Evolutionary conservation across 2,113 vertebrate species (phyloP).

Genomic region (Platichthys flesus): DNA sequence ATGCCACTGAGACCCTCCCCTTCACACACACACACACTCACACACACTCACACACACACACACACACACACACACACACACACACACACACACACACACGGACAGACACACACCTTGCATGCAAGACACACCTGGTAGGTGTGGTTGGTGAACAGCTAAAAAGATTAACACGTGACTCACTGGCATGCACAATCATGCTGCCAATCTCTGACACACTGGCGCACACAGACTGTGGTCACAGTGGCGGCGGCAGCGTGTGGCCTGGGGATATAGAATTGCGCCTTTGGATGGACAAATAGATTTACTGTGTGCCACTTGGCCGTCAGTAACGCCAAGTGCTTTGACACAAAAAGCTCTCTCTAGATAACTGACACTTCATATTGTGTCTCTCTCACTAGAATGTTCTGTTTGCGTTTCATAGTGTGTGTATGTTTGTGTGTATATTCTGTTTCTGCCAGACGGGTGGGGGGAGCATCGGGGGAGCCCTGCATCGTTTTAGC

Average conservation of each 20-base stretch:
- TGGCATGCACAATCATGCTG: slow-evolving; percentile 78
- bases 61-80: slow-evolving; percentile 40
- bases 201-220: slow-evolving; percentile 46
- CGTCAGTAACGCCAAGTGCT: slow-evolving; percentile 15
- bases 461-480: neutral
- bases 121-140: slow-evolving; percentile 60
- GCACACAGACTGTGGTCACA: slow-evolving; percentile 1
- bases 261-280: slow-evolving; percentile 46
- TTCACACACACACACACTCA: slow-evolving; percentile 26
- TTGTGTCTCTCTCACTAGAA: slow-evolving; percentile 28
- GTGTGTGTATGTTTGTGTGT: neutral
- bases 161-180: slow-evolving; percentile 78
- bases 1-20: neutral
- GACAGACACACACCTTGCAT: slow-evolving; percentile 45
- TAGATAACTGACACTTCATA: slow-evolving; percentile 45
- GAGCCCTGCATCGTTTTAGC: slow-evolving; percentile 13
- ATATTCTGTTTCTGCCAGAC: slow-evolving; percentile 5
- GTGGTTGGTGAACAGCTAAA: slow-evolving; percentile 36
- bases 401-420: slow-evolving; percentile 16
- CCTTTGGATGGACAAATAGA: slow-evolving; percentile 41
- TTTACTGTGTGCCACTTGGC: slow-evolving; percentile 44
- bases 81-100: slow-evolving; percentile 42
- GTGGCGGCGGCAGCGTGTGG: neutral
- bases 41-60: slow-evolving; percentile 43
- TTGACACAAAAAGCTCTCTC: slow-evolving; percentile 16